phyloP scores from a whole-genome alignment of 2,113 vertebrate species.

The Sylvia atricapilla region DNA sequence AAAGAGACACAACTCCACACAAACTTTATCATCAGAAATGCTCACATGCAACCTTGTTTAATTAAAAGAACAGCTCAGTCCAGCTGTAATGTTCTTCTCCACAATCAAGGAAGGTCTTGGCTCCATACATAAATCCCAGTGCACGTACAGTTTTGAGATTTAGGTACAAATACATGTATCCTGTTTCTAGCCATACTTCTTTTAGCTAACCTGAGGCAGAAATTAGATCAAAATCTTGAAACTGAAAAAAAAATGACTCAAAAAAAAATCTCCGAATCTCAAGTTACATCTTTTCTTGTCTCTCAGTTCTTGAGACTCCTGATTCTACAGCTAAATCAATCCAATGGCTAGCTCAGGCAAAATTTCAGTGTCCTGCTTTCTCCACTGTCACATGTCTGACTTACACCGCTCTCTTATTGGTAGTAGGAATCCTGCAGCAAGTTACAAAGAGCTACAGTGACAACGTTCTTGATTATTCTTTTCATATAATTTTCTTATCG shows the following conservation, averaged over 20 bases:
- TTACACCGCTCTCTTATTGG: not conserved
- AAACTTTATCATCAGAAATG: not conserved
- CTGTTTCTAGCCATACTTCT: not conserved
- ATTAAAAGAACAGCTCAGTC: not conserved
- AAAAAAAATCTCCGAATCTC: not conserved
- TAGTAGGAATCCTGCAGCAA: not conserved
- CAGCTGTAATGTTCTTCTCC: not conserved
- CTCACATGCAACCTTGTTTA: not conserved
- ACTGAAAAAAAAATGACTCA: not conserved
- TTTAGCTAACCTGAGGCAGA: not conserved
- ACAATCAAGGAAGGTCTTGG: not conserved
- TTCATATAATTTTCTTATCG: not conserved
- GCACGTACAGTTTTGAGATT: not conserved
- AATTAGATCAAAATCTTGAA: not conserved
- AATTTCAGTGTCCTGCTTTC: not conserved
- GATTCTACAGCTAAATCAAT: not conserved
- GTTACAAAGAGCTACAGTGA: not conserved
- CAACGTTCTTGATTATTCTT: not conserved
- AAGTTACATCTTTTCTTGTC: not conserved
- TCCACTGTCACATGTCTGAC: fast-evolving
- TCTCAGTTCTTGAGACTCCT: not conserved
- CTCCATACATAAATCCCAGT: not conserved
- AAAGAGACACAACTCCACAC: not conserved
- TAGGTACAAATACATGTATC: not conserved
- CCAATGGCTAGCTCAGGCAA: not conserved